phyloP scores from a whole-genome alignment of 2,113 vertebrate genomes.

The Prochilodus magdalenae region DNA sequence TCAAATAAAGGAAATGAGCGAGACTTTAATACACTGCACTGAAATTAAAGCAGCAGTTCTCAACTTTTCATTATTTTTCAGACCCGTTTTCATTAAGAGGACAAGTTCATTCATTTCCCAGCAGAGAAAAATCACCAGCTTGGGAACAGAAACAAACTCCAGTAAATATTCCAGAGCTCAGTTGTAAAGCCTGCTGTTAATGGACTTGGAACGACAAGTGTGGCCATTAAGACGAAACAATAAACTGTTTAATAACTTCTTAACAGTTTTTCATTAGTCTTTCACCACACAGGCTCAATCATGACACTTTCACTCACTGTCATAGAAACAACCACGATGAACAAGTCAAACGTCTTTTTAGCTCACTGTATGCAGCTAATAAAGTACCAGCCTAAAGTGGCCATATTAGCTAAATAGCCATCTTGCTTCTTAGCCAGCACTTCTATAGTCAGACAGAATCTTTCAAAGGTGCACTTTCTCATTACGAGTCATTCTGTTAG shows the following conservation, averaged over 20 bases:
- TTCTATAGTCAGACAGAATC: too few relatives aligned
- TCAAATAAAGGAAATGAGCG: neutral
- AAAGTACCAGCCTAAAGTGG: too few relatives aligned
- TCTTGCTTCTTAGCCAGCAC: too few relatives aligned
- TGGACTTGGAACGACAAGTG: neutral
- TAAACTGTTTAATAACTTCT: neutral
- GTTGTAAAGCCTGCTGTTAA: neutral
- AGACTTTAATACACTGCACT: neutral
- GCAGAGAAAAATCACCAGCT: neutral
- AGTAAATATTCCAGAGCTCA: neutral
- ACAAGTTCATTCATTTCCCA: slow-evolving; percentile 8
- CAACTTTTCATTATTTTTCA: neutral
- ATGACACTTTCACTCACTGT: too few relatives aligned
- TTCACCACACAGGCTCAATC: too few relatives aligned
- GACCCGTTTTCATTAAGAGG: neutral
- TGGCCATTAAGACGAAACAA: neutral
- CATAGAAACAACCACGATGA: too few relatives aligned
- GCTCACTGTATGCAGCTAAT: too few relatives aligned
- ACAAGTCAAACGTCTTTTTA: too few relatives aligned
- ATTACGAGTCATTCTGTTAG: too few relatives aligned
- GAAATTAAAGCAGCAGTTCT: neutral
- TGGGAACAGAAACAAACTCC: slow-evolving; percentile 4
- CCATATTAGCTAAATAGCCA: too few relatives aligned
- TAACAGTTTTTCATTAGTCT: too few relatives aligned
- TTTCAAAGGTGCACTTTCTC: too few relatives aligned